These are phyloP conservation scores for Numida meleagris DNA, from an alignment of 2,113 vertebrate genomes.

Conservation along the genomic window DNA sequence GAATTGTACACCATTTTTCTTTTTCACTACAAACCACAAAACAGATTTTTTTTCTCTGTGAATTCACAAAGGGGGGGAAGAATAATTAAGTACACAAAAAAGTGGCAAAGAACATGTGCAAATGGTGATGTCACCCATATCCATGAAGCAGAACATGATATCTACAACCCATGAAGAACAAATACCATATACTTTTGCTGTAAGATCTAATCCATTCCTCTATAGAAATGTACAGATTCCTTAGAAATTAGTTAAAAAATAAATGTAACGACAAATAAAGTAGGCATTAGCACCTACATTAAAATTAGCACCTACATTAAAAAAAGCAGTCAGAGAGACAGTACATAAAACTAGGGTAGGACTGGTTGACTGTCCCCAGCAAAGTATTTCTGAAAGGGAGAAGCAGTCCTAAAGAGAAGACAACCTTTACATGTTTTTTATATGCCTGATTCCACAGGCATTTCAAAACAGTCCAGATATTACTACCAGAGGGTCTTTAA, in stretches of 20 bases:
- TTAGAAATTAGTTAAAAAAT: not conserved
- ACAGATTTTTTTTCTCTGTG: not conserved
- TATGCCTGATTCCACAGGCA: not conserved
- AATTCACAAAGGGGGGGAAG: not conserved
- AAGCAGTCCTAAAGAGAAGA: not conserved
- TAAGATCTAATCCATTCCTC: not conserved
- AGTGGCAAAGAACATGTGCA: not conserved
- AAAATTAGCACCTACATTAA: too few species aligned
- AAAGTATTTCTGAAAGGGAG: not conserved
- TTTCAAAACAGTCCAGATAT: not conserved
- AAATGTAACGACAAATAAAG: not conserved
- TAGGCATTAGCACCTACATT: not conserved
- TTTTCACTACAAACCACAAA: not conserved
- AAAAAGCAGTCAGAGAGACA: not conserved
- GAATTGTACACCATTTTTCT: not conserved
- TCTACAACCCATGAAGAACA: not conserved
- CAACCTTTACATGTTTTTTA: not conserved
- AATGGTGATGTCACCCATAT: not conserved
- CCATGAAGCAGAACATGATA: fast-evolving
- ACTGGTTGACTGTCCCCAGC: not conserved
- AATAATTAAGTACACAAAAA: not conserved
- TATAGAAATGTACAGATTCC: not conserved
- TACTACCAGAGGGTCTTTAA: not conserved
- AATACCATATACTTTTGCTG: not conserved
- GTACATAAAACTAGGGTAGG: not conserved